These are phyloP conservation scores for Catharus ustulatus DNA, from an alignment of 2,797 vertebrate species.

Conservation along the genomic window DNA sequence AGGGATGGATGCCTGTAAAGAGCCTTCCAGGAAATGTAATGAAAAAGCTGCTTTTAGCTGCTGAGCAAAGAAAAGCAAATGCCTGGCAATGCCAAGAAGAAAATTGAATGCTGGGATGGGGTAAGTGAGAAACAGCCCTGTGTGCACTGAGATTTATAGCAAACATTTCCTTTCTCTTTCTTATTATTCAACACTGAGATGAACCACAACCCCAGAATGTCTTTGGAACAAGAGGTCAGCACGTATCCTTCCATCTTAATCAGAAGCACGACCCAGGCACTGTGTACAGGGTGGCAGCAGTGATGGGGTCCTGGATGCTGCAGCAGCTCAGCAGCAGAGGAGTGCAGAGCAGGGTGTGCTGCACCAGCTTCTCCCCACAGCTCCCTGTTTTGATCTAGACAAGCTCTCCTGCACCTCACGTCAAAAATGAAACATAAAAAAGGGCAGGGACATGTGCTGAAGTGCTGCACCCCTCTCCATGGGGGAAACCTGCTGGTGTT, in stretches of 20 bases:
- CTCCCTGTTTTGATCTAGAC: background rate
- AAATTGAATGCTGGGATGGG: conserved; percentile 52
- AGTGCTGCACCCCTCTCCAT: background rate
- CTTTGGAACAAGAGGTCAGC: background rate
- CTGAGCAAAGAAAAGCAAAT: conserved; percentile 44
- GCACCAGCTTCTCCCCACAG: background rate
- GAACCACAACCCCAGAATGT: conserved; percentile 3
- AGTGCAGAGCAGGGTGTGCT: rapidly evolving
- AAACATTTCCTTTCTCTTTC: conserved; percentile 47
- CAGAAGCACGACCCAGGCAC: background rate
- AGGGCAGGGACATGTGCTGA: background rate
- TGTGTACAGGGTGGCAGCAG: background rate
- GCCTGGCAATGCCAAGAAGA: conserved; percentile 51
- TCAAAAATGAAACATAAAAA: background rate
- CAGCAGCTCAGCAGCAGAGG: background rate
- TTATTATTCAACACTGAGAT: conserved; percentile 58
- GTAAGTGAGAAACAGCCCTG: conserved; percentile 29
- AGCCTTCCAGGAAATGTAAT: conserved; percentile 66
- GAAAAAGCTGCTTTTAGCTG: conserved; percentile 66
- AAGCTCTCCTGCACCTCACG: background rate
- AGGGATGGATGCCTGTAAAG: conserved; percentile 36
- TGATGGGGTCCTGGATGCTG: background rate
- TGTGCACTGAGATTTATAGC: conserved; percentile 39
- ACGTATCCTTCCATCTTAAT: background rate
- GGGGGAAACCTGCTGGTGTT: background rate